A percentile compares a stretch with the other conserved stretches of the same genome.
phyloP scores from a whole-genome alignment of 2,797 vertebrate species.

The Setipinna tenuifilis region DNA sequence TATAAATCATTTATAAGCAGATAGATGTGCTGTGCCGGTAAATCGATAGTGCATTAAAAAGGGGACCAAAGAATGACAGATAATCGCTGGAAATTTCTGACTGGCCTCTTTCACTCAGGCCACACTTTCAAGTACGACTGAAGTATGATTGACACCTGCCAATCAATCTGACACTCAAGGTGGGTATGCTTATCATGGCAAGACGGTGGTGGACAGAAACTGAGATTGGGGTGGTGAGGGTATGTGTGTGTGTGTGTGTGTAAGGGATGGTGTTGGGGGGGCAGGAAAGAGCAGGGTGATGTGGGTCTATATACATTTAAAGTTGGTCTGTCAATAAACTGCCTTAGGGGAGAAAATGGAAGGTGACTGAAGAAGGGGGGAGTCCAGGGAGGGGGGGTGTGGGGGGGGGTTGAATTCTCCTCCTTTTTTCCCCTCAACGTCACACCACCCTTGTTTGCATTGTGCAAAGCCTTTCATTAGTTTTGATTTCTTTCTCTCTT shows the following conservation, averaged over 20 bases:
- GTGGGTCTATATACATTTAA: neutral
- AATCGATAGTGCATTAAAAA: neutral
- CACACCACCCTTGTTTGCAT: neutral
- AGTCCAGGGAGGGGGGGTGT: too few relatives aligned
- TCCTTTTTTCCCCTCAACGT: neutral
- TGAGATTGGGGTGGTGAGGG: constrained; percentile 41
- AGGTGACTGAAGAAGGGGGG: neutral
- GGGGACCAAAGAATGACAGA: constrained; percentile 15
- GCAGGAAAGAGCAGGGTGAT: neutral
- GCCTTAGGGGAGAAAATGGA: neutral
- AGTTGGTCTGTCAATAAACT: neutral
- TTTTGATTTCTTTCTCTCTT: neutral
- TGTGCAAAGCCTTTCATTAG: neutral
- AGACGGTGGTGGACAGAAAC: constrained; percentile 21
- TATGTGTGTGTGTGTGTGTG: too few relatives aligned
- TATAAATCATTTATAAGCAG: constrained; percentile 11
- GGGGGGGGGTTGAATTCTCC: too few relatives aligned
- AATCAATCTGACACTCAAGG: constrained; percentile 62
- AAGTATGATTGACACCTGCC: constrained; percentile 71
- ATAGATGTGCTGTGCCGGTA: neutral
- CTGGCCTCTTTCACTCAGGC: constrained; percentile 38
- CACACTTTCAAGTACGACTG: constrained; percentile 25
- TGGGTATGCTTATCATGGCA: constrained; percentile 56
- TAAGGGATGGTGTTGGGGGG: too few relatives aligned
- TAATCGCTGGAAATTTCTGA: constrained; percentile 51